Evolutionary conservation across 2,797 vertebrate genomes (phyloP).

Genomic region (Phyllotis vaccarum): DNA sequence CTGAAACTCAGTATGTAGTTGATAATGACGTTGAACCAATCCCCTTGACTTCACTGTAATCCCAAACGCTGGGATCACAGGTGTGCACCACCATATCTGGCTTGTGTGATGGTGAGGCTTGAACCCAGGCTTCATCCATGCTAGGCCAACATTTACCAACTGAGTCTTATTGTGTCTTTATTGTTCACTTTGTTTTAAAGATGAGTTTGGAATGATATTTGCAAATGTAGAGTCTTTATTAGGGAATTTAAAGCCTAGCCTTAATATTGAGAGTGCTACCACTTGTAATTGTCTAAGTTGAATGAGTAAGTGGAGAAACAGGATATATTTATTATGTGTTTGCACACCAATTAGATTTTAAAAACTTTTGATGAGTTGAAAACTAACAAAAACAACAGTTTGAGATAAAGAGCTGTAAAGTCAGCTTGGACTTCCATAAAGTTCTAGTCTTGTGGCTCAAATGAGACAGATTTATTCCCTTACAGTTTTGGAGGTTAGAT

Average conservation of each 20-base stretch:
- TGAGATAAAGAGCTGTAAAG: neutral
- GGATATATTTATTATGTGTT: conserved; percentile 39
- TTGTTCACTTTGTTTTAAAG: conserved; percentile 6
- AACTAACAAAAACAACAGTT: neutral
- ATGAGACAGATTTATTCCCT: neutral
- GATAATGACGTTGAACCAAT: neutral
- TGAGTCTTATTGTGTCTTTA: conserved; percentile 2
- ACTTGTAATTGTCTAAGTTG: neutral
- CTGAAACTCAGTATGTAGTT: neutral
- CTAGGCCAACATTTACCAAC: neutral
- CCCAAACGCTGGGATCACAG: neutral
- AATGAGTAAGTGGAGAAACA: conserved; percentile 48
- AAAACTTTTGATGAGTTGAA: conserved; percentile 4
- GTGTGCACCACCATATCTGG: neutral
- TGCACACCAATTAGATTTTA: neutral
- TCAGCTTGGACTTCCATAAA: neutral
- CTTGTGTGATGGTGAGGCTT: neutral
- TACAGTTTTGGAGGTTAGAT: neutral
- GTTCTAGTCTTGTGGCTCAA: neutral
- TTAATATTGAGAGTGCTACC: neutral
- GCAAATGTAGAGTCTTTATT: conserved; percentile 41
- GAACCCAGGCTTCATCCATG: neutral
- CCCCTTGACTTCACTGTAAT: neutral
- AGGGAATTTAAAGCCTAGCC: conserved; percentile 56
- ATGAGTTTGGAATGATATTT: conserved; percentile 44